Evolutionary conservation across 2,113 vertebrate species (phyloP).

Genomic region (Carassius carassius): DNA sequence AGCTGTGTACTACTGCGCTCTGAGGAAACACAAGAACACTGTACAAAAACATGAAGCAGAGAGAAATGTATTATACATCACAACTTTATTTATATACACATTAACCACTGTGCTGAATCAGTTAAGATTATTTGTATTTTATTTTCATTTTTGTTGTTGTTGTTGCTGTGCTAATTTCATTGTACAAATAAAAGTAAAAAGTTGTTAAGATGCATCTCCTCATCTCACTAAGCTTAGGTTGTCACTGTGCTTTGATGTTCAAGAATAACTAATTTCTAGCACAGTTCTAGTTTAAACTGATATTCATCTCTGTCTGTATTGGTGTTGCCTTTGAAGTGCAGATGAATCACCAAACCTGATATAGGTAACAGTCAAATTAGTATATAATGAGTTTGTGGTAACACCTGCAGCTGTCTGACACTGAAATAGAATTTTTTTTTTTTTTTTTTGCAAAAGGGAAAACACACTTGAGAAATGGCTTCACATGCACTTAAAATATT

Average conservation of each 20-base stretch:
- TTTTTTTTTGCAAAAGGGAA: no score
- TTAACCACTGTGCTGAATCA: neutral
- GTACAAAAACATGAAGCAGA: slow-evolving; percentile 40
- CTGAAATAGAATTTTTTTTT: neutral
- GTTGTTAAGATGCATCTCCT: neutral
- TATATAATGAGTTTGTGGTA: neutral
- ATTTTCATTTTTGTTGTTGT: neutral
- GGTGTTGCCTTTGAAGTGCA: neutral
- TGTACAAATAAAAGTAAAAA: neutral
- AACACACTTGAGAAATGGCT: neutral
- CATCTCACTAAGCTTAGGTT: neutral
- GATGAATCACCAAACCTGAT: neutral
- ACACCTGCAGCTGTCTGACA: slow-evolving; percentile 2
- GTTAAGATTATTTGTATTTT: neutral
- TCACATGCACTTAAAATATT: neutral
- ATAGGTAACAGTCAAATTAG: slow-evolving; percentile 3
- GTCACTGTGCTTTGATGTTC: neutral
- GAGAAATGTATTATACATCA: neutral
- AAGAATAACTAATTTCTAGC: neutral
- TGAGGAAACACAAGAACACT: slow-evolving; percentile 31
- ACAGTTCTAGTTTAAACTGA: slow-evolving; percentile 3
- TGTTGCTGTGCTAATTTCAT: neutral
- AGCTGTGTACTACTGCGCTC: slow-evolving; percentile 23
- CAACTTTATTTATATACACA: neutral
- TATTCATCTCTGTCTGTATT: neutral